Base-by-base conservation (phyloP, 2,888 invertebrate genomes). In the Lithophane socia region DNA sequence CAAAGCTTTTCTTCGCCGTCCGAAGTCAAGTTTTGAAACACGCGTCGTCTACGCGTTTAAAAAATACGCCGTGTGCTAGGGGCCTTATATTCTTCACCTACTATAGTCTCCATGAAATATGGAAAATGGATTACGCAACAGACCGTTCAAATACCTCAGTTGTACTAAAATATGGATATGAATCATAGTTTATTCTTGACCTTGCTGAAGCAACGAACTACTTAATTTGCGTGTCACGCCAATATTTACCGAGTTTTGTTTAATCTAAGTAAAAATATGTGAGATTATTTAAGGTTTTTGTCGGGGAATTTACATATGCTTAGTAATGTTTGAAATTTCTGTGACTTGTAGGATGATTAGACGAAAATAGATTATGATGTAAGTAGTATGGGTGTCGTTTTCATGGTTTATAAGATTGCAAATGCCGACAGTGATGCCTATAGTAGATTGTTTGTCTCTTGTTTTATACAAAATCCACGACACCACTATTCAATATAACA, bases 141-240 rank as follows among this genome's bases (percentile, higher is more conserved):
- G 21, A 58, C 21, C 56, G 60, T 52, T 56, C 71, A 69, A 84
- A 84, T 80, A 72, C 44, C 47, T 52, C 49, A 47, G 42, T 72
- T 58, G 9, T 18, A 63, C 60, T 52, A 49, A 85, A 77, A 77
- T 73, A 66, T 70, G 66, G 49, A 78, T 70, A 78, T 86, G 79
- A 86, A 67, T 84, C 79, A 86, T 82, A 29, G 37, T 77, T 72
- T 54, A 64, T 44, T 78, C 79, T 70, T 86, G 86, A 86, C 83
- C 83, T 84, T 84, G 86, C 54, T 42, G 49, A 54, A 42, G 65
- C 74, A 78, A 61, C 64, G 75, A 75, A 78, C 73, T 69, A 60
- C 54, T 83, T 83, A 73, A 86, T 78, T 78, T 78, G 83, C 83
- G 75, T 84, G 86, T 75, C 69, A 73, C 73, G 86, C 69, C 10